phyloP scores from a whole-genome alignment of 2,113 vertebrate species.

The Chloropsis cyanopogon region DNA sequence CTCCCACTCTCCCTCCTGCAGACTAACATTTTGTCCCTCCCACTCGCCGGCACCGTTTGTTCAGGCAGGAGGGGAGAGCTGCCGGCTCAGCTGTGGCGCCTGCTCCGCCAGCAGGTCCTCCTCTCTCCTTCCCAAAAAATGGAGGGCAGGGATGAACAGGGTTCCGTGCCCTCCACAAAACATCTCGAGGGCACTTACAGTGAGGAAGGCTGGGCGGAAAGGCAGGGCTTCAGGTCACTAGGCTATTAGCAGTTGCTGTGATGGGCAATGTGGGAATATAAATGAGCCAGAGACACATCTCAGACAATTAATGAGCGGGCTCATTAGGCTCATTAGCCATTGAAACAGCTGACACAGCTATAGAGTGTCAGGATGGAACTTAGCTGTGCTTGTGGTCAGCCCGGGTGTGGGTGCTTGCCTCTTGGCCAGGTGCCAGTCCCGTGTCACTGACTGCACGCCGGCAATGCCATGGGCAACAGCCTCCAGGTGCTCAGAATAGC shows the following conservation, averaged over 20 bases:
- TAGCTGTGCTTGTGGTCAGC: neutral
- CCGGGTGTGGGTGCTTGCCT: neutral
- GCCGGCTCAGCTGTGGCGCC: neutral
- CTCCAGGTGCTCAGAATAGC: neutral
- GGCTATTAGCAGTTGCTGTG: fast-evolving
- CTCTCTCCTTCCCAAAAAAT: neutral
- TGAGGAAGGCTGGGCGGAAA: neutral
- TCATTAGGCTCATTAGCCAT: neutral
- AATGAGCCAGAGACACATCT: neutral
- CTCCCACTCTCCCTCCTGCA: conserved; percentile 40
- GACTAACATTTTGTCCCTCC: neutral
- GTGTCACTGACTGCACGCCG: neutral
- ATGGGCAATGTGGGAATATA: neutral
- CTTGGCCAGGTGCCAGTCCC: fast-evolving
- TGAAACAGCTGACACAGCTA: neutral
- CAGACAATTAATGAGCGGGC: fast-evolving
- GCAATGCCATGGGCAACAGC: fast-evolving
- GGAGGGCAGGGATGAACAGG: fast-evolving
- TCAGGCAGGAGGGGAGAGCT: neutral
- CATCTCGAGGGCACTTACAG: too few species aligned
- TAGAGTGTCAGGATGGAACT: neutral
- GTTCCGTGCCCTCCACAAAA: neutral
- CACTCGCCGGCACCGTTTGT: neutral
- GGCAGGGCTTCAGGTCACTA: neutral
- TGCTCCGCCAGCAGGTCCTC: neutral